These are phyloP conservation scores for Columbina picui DNA, from an alignment of 2,113 vertebrate species.

Conservation along the genomic window DNA sequence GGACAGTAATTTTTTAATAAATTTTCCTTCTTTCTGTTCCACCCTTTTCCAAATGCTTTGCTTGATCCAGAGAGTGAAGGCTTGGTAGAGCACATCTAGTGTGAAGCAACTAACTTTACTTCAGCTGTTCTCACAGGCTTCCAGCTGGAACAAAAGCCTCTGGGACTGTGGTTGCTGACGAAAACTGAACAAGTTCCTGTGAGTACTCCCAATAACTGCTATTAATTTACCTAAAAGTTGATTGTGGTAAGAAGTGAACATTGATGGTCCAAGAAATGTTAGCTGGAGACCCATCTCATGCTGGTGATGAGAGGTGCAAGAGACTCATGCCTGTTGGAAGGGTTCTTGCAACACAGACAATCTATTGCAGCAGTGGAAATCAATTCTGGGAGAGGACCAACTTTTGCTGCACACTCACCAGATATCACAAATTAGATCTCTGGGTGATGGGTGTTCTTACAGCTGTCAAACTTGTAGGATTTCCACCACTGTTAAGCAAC, in stretches of 20 bases:
- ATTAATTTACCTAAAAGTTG: not conserved
- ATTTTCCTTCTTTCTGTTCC: not conserved
- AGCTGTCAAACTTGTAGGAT: not conserved
- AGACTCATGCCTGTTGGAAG: fast-evolving
- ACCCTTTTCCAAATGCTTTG: not conserved
- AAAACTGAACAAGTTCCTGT: not conserved
- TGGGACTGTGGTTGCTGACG: not conserved
- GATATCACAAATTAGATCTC: not conserved
- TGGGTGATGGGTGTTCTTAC: not conserved
- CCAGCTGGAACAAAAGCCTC: not conserved
- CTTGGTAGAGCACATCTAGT: not conserved
- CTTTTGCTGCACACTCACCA: not conserved
- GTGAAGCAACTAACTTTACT: not conserved
- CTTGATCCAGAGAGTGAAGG: not conserved
- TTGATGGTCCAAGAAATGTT: fast-evolving
- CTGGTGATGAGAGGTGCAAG: not conserved
- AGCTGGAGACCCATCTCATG: not conserved
- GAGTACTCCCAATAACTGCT: not conserved
- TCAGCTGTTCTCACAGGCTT: not conserved
- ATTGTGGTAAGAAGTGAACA: not conserved
- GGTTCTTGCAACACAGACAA: not conserved
- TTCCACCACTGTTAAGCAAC: not conserved
- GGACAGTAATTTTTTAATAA: not conserved
- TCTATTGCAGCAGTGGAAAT: not conserved
- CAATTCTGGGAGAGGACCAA: not conserved